These are phyloP conservation scores for Orthosia gothica DNA, from an alignment of 2,888 invertebrate species.

Conservation along the genomic window DNA sequence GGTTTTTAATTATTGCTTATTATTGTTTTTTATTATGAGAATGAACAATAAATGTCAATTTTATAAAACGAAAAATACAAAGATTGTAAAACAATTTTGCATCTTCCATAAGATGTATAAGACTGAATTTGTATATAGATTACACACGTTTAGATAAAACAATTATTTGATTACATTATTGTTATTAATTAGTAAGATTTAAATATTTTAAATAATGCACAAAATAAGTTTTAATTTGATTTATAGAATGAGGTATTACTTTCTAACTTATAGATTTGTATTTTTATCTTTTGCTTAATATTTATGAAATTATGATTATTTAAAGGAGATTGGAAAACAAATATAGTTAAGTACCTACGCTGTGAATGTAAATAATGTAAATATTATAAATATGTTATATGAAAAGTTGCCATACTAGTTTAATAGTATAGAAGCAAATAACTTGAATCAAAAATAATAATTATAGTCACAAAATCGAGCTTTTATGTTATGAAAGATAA, in stretches of 20 bases:
- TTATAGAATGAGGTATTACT: neutral
- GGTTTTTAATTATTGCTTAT: conserved; percentile 46
- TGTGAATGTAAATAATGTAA: conserved; percentile 72
- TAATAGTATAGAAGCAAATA: conserved; percentile 52
- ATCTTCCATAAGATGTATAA: conserved; percentile 80
- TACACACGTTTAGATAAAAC: conserved; percentile 69
- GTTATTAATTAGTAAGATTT: conserved; percentile 50
- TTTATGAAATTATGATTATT: conserved; percentile 19
- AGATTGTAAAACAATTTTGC: conserved; percentile 72
- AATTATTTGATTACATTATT: conserved; percentile 50
- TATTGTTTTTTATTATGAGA: conserved; percentile 38
- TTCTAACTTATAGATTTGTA: conserved; percentile 17
- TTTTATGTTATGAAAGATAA: conserved; percentile 73
- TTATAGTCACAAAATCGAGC: conserved; percentile 77
- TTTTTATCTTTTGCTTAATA: neutral
- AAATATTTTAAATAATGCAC: conserved; percentile 4
- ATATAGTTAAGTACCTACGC: conserved; percentile 59
- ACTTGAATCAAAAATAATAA: conserved; percentile 70
- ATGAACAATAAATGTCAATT: conserved; percentile 76
- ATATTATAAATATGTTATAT: conserved; percentile 77
- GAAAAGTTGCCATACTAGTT: conserved; percentile 83
- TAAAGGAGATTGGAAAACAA: conserved; percentile 60
- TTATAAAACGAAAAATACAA: conserved; percentile 65
- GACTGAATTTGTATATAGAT: conserved; percentile 80
- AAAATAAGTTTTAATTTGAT: neutral